These are phyloP conservation scores for Apogon hyalosoma DNA, from an alignment of 2,797 vertebrate genomes.

Conservation along the genomic window DNA sequence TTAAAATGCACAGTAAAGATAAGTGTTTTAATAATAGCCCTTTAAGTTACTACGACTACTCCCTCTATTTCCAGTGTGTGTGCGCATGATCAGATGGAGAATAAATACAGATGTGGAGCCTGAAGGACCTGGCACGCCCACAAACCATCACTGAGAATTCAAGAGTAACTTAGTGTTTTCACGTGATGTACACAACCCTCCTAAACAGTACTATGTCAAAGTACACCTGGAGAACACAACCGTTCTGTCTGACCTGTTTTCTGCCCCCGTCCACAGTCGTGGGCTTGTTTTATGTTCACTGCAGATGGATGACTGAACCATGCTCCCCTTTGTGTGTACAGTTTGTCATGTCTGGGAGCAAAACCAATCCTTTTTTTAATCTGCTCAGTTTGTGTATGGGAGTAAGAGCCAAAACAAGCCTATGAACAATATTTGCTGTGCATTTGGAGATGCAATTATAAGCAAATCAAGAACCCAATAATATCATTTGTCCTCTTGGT, in stretches of 20 bases:
- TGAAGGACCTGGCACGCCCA: conserved; percentile 38
- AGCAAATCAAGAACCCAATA: conserved; percentile 49
- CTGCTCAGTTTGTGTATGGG: conserved; percentile 22
- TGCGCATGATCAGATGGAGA: not conserved
- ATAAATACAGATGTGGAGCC: conserved; percentile 18
- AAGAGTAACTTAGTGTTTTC: conserved; percentile 66
- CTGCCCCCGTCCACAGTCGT: conserved; percentile 77
- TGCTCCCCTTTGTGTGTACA: conserved; percentile 55
- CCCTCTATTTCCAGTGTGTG: conserved; percentile 30
- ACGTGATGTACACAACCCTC: conserved; percentile 65
- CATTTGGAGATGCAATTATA: conserved; percentile 19
- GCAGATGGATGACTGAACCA: conserved; percentile 58
- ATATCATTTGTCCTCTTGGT: conserved; percentile 19
- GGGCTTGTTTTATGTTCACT: conserved; percentile 76
- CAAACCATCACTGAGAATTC: conserved; percentile 49
- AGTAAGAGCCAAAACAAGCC: conserved; percentile 35
- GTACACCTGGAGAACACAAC: conserved; percentile 76
- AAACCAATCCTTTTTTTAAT: conserved; percentile 12
- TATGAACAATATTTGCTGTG: conserved; percentile 41
- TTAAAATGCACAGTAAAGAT: not conserved
- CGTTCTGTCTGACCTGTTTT: conserved; percentile 76
- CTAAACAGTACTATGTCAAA: conserved; percentile 68
- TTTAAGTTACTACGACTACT: not conserved
- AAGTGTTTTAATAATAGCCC: not conserved
- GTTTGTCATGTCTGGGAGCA: conserved; percentile 63